These are phyloP conservation scores for Eumacrocentrus americanus DNA, from an alignment of 2,888 invertebrate species.

Conservation along the genomic window DNA sequence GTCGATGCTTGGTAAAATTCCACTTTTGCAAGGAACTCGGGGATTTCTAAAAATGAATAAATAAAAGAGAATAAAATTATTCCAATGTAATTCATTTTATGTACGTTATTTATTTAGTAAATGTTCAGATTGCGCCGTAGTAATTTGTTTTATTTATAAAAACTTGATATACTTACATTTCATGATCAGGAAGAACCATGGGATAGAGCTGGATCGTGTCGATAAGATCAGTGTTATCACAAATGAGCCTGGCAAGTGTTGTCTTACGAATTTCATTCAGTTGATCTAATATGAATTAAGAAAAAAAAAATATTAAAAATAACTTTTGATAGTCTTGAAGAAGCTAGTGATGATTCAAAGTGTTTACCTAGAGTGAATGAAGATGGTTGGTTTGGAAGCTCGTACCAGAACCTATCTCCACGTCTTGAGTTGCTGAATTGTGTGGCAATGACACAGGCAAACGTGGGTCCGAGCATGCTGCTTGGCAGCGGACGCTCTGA, in stretches of 20 bases:
- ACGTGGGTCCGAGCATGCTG: conserved; percentile 92
- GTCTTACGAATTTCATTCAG: conserved; percentile 82
- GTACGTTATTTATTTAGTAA: conserved; percentile 8
- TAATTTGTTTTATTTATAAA: conserved; percentile 18
- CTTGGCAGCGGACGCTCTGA: conserved; percentile 89
- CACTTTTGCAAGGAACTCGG: conserved; percentile 89
- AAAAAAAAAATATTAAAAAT: not conserved
- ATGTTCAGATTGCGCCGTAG: conserved; percentile 2
- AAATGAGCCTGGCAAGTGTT: conserved; percentile 81
- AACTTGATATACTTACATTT: conserved; percentile 74
- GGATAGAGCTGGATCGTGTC: conserved; percentile 91
- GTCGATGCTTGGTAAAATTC: conserved; percentile 85
- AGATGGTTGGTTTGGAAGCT: conserved; percentile 88
- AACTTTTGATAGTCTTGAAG: not conserved
- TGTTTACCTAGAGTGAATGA: conserved; percentile 75
- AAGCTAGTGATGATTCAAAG: conserved; percentile 3
- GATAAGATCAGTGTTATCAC: conserved; percentile 91
- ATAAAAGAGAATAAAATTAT: conserved; percentile 4
- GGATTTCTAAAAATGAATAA: conserved; percentile 74
- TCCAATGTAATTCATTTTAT: not conserved
- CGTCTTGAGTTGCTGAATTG: conserved; percentile 89
- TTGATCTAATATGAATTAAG: too few species aligned
- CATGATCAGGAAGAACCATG: conserved; percentile 91
- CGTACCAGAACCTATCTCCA: conserved; percentile 95
- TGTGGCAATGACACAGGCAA: conserved; percentile 91